phyloP scores from a whole-genome alignment of 2,113 vertebrate species.

The Serilophus lunatus region DNA sequence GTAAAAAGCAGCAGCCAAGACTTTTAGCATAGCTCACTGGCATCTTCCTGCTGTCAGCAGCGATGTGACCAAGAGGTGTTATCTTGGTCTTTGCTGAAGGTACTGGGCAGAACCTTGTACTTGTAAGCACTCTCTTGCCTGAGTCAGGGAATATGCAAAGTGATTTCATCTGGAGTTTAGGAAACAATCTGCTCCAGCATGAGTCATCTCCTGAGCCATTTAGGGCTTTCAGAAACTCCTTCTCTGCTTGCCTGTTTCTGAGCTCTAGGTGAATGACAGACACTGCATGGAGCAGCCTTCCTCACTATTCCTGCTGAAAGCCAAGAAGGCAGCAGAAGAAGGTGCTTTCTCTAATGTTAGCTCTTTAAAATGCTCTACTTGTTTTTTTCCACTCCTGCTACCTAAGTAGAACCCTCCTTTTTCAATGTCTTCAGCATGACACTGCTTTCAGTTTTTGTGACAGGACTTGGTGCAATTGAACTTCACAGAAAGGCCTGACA shows the following conservation, averaged over 20 bases:
- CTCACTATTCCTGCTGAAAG: neutral
- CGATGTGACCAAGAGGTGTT: neutral
- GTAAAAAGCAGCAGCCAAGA: conserved; percentile 12
- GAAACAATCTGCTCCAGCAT: conserved; percentile 34
- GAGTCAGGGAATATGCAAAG: conserved; percentile 44
- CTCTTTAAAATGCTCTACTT: neutral
- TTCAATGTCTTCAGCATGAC: neutral
- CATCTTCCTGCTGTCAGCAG: conserved; percentile 23
- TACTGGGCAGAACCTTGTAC: neutral
- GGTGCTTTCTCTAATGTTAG: neutral
- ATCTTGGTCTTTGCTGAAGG: neutral
- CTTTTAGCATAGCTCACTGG: conserved; percentile 13
- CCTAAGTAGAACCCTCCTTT: neutral
- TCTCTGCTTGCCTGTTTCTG: neutral
- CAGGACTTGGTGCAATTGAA: neutral
- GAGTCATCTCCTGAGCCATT: conserved; percentile 53
- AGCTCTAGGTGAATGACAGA: neutral
- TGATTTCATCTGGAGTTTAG: conserved; percentile 49
- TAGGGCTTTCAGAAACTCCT: neutral
- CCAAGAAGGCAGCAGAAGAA: neutral
- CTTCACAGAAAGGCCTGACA: neutral
- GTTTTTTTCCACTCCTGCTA: neutral
- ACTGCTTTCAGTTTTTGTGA: neutral
- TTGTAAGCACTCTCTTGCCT: neutral
- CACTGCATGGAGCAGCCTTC: neutral